These are phyloP conservation scores for Lamprologus ornatipinnis DNA, from an alignment of 2,113 vertebrate species.

Conservation along the genomic window DNA sequence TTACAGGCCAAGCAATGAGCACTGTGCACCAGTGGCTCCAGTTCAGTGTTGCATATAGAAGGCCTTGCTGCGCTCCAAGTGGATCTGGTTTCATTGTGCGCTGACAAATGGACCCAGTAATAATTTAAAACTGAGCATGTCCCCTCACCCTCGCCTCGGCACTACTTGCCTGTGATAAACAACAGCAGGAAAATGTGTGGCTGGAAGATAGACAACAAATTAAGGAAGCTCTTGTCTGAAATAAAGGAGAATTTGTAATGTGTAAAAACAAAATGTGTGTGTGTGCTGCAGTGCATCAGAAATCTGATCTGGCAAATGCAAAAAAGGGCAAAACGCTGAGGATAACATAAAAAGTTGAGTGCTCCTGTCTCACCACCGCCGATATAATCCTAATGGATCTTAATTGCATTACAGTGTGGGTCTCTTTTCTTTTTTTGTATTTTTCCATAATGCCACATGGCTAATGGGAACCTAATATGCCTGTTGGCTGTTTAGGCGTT, in stretches of 20 bases:
- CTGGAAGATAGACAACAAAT: background rate
- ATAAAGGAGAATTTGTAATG: background rate
- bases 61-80: background rate
- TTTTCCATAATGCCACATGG: slow-evolving; percentile 4
- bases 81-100: slow-evolving; percentile 18
- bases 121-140: slow-evolving; percentile 4
- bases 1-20: background rate
- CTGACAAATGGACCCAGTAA: slow-evolving; percentile 33
- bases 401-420: background rate
- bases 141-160: background rate
- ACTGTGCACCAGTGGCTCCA: background rate
- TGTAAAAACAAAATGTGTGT: background rate
- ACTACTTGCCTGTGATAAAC: background rate
- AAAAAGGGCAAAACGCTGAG: background rate
- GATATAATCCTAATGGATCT: background rate
- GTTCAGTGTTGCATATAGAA: background rate
- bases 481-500: background rate
- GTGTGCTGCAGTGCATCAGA: background rate
- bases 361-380: background rate
- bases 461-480: background rate
- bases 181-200: background rate
- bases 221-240: background rate
- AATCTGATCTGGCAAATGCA: background rate
- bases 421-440: background rate
- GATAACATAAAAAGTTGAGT: background rate